Conservation (phyloP, 2,113 vertebrate genomes). For the Tiliqua scincoides region DNA sequence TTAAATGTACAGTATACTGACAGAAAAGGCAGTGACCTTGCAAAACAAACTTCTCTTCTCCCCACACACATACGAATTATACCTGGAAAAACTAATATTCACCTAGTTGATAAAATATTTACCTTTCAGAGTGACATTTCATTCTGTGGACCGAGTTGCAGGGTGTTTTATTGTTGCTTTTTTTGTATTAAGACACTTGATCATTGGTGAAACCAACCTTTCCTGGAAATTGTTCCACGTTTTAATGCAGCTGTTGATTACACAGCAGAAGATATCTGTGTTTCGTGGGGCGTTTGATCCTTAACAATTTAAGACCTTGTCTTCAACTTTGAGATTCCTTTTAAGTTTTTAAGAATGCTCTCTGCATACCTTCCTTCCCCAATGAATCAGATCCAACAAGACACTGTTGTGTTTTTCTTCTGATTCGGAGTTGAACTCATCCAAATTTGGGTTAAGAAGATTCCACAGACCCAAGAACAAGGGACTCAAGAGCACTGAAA, state of each 20-base stretch:
- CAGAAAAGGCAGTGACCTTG: constrained; percentile 16
- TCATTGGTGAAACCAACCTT: background rate
- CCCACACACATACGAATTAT: background rate
- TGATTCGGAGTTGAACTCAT: background rate
- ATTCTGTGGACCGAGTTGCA: background rate
- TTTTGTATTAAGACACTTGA: background rate
- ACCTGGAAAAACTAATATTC: background rate
- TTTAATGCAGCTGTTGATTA: background rate
- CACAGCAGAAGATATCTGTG: background rate
- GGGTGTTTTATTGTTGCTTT: background rate
- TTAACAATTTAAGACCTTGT: background rate
- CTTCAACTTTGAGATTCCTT: background rate
- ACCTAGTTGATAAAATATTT: background rate
- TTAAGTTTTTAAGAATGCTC: background rate
- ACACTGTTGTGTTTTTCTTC: background rate
- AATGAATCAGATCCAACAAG: background rate
- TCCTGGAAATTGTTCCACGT: background rate
- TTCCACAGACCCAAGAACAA: background rate
- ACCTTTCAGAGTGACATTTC: background rate
- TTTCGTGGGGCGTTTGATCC: background rate
- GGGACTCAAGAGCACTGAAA: constrained; percentile 1
- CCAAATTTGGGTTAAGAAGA: background rate
- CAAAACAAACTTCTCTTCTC: background rate
- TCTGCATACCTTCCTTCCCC: background rate
- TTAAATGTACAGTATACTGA: constrained; percentile 31